Conservation (phyloP, 2,797 vertebrate species). For the Urophycis tenuis region DNA sequence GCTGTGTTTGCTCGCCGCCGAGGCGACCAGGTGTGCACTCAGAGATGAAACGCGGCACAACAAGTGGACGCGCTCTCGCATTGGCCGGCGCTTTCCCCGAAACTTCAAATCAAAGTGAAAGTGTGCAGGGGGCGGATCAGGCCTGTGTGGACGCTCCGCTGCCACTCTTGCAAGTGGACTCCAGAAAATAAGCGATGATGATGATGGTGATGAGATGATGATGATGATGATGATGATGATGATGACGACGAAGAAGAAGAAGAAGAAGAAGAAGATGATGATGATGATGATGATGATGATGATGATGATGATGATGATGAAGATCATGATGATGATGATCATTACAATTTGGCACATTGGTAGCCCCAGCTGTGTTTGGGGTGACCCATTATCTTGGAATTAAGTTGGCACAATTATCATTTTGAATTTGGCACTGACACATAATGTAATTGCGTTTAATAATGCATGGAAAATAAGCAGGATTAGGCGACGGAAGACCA, state of each 20-base stretch:
- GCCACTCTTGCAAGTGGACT: not conserved
- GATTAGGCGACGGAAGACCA: not conserved
- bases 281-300: no score
- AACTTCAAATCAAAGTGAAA: not conserved
- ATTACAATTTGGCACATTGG: not conserved
- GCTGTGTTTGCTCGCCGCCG: conserved; percentile 14
- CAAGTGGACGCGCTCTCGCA: conserved; percentile 4
- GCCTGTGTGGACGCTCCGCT: not conserved
- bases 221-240: no score
- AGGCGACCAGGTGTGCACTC: conserved; percentile 4
- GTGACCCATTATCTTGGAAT: not conserved
- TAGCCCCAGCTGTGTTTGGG: not conserved
- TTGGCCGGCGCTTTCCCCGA: not conserved
- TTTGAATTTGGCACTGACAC: not conserved
- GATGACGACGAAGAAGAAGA: no score
- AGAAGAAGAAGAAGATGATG: no score
- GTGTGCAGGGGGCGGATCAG: not conserved
- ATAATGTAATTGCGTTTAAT: not conserved
- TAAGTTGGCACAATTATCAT: not conserved
- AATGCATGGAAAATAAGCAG: not conserved
- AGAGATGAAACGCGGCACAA: conserved; percentile 6
- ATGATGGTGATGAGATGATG: no score
- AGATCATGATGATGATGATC: not conserved
- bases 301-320: not conserved
- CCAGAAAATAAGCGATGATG: not conserved